A percentile compares a stretch with the other conserved stretches of the same genome.
phyloP scores from a whole-genome alignment of 2,113 vertebrate species.

The Morone saxatilis region DNA sequence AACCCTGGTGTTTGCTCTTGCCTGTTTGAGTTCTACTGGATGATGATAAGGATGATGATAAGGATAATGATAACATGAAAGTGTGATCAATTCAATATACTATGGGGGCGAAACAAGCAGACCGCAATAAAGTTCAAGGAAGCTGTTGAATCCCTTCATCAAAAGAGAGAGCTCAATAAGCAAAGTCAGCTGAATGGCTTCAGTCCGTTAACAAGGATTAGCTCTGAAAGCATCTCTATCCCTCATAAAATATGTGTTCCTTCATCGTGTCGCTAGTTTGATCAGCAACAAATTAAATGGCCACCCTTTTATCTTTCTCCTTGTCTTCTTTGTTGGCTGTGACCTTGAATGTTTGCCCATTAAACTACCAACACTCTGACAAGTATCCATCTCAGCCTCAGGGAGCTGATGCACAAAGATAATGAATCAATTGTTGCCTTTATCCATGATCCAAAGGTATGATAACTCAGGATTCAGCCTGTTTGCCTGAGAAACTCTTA shows the following conservation, averaged over 20 bases:
- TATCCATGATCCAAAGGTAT: conserved; percentile 75
- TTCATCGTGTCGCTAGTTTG: conserved; percentile 14
- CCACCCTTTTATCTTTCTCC: conserved; percentile 30
- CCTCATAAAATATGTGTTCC: conserved; percentile 20
- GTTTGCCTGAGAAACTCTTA: conserved; percentile 59
- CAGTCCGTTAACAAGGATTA: conserved; percentile 42
- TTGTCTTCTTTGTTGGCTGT: conserved; percentile 31
- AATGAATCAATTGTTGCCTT: conserved; percentile 81
- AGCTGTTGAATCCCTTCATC: conserved; percentile 22
- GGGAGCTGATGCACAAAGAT: conserved; percentile 74
- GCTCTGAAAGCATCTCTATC: conserved; percentile 15
- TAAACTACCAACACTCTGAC: conserved; percentile 67
- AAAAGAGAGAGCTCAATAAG: conserved; percentile 34
- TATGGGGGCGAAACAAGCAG: conserved; percentile 3
- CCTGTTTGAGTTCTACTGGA: background rate
- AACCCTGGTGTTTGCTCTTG: background rate
- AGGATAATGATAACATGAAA: conserved; percentile 13
- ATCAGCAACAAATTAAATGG: conserved; percentile 46
- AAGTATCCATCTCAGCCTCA: conserved; percentile 66
- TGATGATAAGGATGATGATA: conserved; percentile 2
- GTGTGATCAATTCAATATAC: conserved; percentile 17
- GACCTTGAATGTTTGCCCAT: conserved; percentile 80
- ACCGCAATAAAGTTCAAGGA: background rate
- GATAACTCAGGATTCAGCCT: conserved; percentile 69
- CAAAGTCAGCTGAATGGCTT: conserved; percentile 47